Conservation (phyloP, 1,140 invertebrate species). For the Brevipalpus yothersi region DNA sequence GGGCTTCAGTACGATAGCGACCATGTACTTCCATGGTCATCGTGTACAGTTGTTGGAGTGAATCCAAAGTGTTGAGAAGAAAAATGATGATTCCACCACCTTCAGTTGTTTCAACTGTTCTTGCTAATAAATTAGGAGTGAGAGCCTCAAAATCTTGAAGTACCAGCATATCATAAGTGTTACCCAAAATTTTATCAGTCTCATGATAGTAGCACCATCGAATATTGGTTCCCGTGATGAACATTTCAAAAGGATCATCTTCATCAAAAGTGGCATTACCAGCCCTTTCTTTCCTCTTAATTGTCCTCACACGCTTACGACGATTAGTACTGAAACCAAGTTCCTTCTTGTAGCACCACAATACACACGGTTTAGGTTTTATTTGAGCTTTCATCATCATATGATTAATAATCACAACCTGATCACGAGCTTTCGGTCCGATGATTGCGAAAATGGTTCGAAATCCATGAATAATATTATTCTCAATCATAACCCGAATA, state of each 20-base stretch:
- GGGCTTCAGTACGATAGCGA: slow-evolving; percentile 75
- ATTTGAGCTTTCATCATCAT: slow-evolving; percentile 81
- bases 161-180: slow-evolving; percentile 41
- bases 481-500: slow-evolving; percentile 82
- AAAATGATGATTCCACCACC: slow-evolving; percentile 84
- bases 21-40: slow-evolving; percentile 98
- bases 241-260: slow-evolving; percentile 90
- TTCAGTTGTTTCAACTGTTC: slow-evolving; percentile 95
- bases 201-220: slow-evolving; percentile 88
- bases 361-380: slow-evolving; percentile 59
- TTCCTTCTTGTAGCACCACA: slow-evolving; percentile 99
- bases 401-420: slow-evolving; percentile 87
- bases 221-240: slow-evolving; percentile 84
- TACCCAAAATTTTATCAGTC: slow-evolving; percentile 90
- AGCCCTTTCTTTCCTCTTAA: slow-evolving; percentile 55
- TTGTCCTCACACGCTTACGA: slow-evolving; percentile 71
- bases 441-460: slow-evolving; percentile 78
- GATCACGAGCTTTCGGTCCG: slow-evolving; percentile 62
- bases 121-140: slow-evolving; percentile 89
- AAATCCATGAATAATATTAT: slow-evolving; percentile 68
- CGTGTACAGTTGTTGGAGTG: slow-evolving; percentile 79
- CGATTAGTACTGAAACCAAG: slow-evolving; percentile 75
- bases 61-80: slow-evolving; percentile 51
- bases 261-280: slow-evolving; percentile 67
- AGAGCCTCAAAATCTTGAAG: slow-evolving; percentile 89